Evolutionary conservation across 2,113 vertebrate species (phyloP).

Genomic region (Asarcornis scutulata): DNA sequence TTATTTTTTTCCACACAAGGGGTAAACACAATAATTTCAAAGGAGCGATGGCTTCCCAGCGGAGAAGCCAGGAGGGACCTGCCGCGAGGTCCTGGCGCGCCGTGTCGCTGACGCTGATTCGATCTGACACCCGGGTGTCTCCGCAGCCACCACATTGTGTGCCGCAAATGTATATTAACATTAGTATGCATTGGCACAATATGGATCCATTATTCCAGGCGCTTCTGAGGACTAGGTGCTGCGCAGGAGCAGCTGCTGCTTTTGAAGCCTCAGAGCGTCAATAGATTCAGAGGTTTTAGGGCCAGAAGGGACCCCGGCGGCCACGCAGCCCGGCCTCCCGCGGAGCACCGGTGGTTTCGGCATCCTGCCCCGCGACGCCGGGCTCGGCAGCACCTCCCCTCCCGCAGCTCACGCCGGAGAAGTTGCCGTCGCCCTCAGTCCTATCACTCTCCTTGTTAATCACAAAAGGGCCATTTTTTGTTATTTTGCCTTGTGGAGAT

Average conservation of each 20-base stretch:
- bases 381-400: background rate
- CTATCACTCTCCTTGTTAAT: background rate
- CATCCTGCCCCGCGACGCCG: background rate
- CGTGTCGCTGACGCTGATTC: slow-evolving; percentile 66
- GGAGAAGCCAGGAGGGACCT: slow-evolving; percentile 53
- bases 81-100: background rate
- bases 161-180: slow-evolving; percentile 65
- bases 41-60: background rate
- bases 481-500: background rate
- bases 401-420: background rate
- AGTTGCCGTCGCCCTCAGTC: background rate
- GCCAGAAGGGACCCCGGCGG: slow-evolving; percentile 59
- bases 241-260: slow-evolving; percentile 70
- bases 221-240: slow-evolving; percentile 69
- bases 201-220: slow-evolving; percentile 72
- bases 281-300: slow-evolving; percentile 67
- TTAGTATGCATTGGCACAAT: slow-evolving; percentile 76
- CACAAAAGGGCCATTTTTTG: background rate
- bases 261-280: slow-evolving; percentile 68
- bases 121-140: slow-evolving; percentile 70
- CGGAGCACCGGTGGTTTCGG: background rate
- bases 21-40: slow-evolving; percentile 6
- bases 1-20: background rate
- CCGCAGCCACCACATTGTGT: slow-evolving; percentile 58
- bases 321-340: background rate